Percentiles rank a stretch among this genome's conserved stretches.
These are phyloP conservation scores for Cherax quadricarinatus DNA, from an alignment of 1,140 invertebrate genomes.

Conservation along the genomic window DNA sequence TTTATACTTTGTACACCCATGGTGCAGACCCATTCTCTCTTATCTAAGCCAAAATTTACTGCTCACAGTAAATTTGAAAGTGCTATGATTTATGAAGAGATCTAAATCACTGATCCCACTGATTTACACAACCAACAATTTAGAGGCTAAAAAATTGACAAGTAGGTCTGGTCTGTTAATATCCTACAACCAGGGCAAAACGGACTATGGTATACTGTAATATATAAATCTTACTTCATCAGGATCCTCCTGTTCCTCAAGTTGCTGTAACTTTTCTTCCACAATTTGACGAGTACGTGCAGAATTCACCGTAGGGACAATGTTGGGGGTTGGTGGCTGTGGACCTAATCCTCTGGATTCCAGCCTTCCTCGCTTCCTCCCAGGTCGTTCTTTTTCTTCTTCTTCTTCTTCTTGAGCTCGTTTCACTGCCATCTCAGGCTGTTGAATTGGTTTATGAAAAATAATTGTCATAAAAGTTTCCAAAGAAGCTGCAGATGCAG, in stretches of 20 bases:
- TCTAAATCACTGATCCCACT: too few relatives aligned
- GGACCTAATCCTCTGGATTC: constrained; percentile 48
- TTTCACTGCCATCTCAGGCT: constrained; percentile 64
- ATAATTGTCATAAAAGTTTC: too few relatives aligned
- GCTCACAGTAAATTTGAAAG: too few relatives aligned
- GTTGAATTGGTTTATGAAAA: neutral
- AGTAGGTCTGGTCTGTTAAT: too few relatives aligned
- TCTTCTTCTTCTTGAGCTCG: constrained; percentile 56
- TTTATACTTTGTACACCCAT: too few relatives aligned
- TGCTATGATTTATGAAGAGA: too few relatives aligned
- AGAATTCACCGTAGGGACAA: constrained; percentile 7
- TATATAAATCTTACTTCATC: constrained; percentile 26
- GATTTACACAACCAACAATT: too few relatives aligned
- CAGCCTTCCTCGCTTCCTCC: constrained; percentile 48
- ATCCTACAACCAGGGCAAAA: too few relatives aligned
- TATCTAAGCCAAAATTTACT: too few relatives aligned
- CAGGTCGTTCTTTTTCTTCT: constrained; percentile 49
- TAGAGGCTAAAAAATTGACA: too few relatives aligned
- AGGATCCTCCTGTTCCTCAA: constrained; percentile 47
- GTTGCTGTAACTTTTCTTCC: constrained; percentile 51
- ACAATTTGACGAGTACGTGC: constrained; percentile 52
- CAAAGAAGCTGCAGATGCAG: too few relatives aligned
- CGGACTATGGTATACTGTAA: neutral
- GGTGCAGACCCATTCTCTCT: too few relatives aligned
- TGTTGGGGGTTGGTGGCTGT: constrained; percentile 9